Base-by-base conservation (phyloP, 1,140 invertebrate genomes). In the Orchesella cincta region DNA sequence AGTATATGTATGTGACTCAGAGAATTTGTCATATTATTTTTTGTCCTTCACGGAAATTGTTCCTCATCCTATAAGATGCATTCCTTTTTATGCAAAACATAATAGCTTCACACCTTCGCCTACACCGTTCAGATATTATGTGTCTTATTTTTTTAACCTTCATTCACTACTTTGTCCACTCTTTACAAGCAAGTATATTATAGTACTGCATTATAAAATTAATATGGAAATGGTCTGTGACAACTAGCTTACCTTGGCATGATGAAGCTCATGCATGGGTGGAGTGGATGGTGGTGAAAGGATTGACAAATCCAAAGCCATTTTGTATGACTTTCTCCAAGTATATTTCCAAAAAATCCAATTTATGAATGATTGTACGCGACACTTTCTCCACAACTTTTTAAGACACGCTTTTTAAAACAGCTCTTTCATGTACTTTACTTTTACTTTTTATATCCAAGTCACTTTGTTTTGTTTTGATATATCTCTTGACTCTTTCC, bases 231-330 rank as follows among this genome's bases (percentile, higher is more conserved):
- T n/a, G n/a, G n/a, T n/a, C n/a, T n/a, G n/a, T n/a, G n/a, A n/a
- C n/a, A n/a, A n/a, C n/a, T 57, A 18, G 23, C 73, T 57, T 29
- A 74, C 73, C 73, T 74, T 74, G 39, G 8, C 28, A 34, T 39
- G 52, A 73, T 46, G 39, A 14, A 36, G 46, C 3, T 74, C 73
- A n/a, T 57, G 39, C 33, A 46, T 76, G 1, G 77, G 78, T 29
- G 81, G 81, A n/a, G 81, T 82, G n/a, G 76, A 80, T 5, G 81
- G 81, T 20, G 81, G 81, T 70, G 81, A 82, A 35, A 82, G 75
- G 3, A 82, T 34, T 62, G 78, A 75, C 52, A 82, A 72, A 73
- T 82, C 79, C 39, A 80, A 76, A 57, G 81, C 81, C 81, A 82
- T 82, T 67, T 73, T 76, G 36, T 14, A 46, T 46, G 52, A 67